These are phyloP conservation scores for Vipera latastei DNA, from an alignment of 2,797 vertebrate genomes.

Conservation along the genomic window DNA sequence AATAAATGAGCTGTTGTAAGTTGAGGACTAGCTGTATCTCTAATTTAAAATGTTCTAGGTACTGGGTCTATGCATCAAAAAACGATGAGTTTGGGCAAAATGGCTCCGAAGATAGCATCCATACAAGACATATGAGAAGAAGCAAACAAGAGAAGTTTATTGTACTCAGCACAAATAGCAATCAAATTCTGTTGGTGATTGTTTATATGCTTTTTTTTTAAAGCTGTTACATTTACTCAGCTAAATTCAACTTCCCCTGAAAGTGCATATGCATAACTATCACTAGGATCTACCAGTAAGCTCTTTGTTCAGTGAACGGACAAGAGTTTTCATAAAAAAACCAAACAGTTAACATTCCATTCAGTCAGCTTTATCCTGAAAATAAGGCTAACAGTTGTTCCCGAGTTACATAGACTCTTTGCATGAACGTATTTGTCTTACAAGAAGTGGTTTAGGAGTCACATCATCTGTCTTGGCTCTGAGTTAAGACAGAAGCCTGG, in stretches of 20 bases:
- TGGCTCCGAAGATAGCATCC: not conserved
- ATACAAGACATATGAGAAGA: not conserved
- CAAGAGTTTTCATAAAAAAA: not conserved
- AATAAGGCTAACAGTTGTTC: not conserved
- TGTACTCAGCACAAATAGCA: not conserved
- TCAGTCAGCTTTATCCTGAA: not conserved
- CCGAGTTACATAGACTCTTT: not conserved
- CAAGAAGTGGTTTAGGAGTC: not conserved
- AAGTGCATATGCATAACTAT: not conserved
- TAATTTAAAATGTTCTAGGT: not conserved
- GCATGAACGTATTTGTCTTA: not conserved
- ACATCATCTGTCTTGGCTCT: not conserved
- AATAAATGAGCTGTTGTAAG: not conserved
- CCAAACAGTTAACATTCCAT: not conserved
- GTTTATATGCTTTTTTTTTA: not conserved
- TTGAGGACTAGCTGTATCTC: not conserved
- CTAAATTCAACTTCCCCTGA: not conserved
- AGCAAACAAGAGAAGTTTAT: not conserved
- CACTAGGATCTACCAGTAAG: not conserved
- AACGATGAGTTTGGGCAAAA: not conserved
- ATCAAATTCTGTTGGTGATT: not conserved
- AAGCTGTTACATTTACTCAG: not conserved
- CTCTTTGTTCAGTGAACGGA: not conserved
- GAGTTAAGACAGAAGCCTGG: slow-evolving; percentile 27
- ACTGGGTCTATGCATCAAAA: not conserved